phyloP scores from a whole-genome alignment of 2,113 vertebrate species.

The Scopus umbretta region DNA sequence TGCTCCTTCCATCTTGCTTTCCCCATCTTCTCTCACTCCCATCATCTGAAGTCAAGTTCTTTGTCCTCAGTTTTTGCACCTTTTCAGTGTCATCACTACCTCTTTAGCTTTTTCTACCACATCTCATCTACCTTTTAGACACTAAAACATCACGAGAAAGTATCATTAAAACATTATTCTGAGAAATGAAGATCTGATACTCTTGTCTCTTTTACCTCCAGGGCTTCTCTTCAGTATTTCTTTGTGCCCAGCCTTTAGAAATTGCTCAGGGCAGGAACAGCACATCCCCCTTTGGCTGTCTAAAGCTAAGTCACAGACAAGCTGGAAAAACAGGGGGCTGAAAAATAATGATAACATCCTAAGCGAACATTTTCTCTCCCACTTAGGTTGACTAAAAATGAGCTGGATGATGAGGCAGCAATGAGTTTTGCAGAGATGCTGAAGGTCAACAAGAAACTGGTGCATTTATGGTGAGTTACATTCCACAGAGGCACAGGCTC shows the following conservation, averaged over 20 bases:
- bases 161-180: neutral
- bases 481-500: constrained; percentile 4
- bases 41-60: neutral
- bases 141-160: neutral
- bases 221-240: neutral
- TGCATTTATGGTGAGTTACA: constrained; percentile 75
- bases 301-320: neutral
- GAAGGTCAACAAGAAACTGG: constrained; percentile 75
- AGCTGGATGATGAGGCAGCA: constrained; percentile 76
- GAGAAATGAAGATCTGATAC: neutral
- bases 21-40: neutral
- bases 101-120: neutral
- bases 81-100: neutral
- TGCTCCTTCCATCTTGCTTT: neutral
- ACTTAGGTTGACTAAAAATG: constrained; percentile 76
- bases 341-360: neutral
- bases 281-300: neutral
- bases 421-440: constrained; percentile 77
- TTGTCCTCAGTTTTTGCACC: neutral
- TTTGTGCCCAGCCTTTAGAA: neutral
- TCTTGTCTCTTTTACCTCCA: neutral
- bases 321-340: neutral
- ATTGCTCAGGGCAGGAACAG: neutral
- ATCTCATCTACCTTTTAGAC: neutral
- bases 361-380: neutral